These are phyloP conservation scores for Helicorthomorpha holstii DNA, from an alignment of 1,140 invertebrate genomes.

Conservation along the genomic window DNA sequence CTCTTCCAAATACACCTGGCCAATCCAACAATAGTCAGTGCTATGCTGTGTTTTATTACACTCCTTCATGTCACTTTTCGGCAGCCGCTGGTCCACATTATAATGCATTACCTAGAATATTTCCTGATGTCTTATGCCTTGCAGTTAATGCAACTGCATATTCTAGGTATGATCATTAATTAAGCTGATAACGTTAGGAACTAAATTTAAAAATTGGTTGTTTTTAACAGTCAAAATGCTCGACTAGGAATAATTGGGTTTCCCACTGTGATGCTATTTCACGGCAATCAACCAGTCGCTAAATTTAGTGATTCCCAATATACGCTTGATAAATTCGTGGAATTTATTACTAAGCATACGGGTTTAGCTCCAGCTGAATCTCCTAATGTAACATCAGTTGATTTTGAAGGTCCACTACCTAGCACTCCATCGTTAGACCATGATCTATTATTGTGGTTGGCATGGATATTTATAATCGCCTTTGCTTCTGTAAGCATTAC, in stretches of 20 bases:
- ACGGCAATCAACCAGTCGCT: constrained; percentile 70
- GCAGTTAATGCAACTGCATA: constrained; percentile 78
- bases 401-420: constrained; percentile 60
- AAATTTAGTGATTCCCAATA: constrained; percentile 75
- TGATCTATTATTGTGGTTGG: constrained; percentile 65
- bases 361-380: constrained; percentile 40
- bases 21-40: too few relatives aligned
- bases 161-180: constrained; percentile 36
- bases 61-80: constrained; percentile 74
- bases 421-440: constrained; percentile 47
- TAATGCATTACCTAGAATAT: constrained; percentile 69
- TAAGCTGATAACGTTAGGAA: too few relatives aligned
- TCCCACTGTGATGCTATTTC: constrained; percentile 78
- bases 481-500: constrained; percentile 58
- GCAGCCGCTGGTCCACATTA: constrained; percentile 71
- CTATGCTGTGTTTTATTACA: constrained; percentile 71
- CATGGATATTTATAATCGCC: constrained; percentile 69
- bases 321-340: constrained; percentile 55
- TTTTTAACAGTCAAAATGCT: constrained; percentile 45
- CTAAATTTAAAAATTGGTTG: not conserved
- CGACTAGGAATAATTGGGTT: constrained; percentile 87
- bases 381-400: constrained; percentile 50
- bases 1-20: too few relatives aligned
- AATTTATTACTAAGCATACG: constrained; percentile 65
- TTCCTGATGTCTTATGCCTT: constrained; percentile 68